These are phyloP conservation scores for Andrena chrysosceles DNA, from an alignment of 2,888 invertebrate species.

Conservation along the genomic window DNA sequence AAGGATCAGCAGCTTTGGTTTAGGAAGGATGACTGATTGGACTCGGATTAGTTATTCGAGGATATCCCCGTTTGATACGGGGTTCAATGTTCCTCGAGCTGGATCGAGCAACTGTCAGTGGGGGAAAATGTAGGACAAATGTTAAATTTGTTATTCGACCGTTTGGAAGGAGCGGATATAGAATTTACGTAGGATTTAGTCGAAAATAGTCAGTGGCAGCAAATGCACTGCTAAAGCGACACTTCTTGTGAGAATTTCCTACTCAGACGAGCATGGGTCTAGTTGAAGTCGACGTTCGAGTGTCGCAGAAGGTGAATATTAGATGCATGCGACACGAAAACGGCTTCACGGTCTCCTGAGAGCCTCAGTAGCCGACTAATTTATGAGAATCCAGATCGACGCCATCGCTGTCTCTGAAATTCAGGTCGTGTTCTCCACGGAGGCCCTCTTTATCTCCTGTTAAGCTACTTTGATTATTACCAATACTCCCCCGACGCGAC, in stretches of 20 bases:
- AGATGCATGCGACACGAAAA: constrained; percentile 12
- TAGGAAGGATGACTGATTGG: too few species aligned
- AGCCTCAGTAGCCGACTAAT: constrained; percentile 50
- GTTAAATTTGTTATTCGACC: too few species aligned
- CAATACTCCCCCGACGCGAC: constrained; percentile 14
- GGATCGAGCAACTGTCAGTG: too few species aligned
- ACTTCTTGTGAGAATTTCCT: not conserved
- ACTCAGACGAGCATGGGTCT: not conserved
- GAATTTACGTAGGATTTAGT: too few species aligned
- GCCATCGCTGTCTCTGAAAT: constrained; percentile 55
- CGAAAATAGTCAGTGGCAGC: not conserved
- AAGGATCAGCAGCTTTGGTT: too few species aligned
- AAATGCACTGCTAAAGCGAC: not conserved
- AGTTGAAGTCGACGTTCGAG: constrained; percentile 40
- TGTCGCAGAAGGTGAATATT: constrained; percentile 32
- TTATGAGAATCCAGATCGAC: constrained; percentile 65
- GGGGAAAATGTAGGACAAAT: too few species aligned
- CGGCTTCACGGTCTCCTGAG: constrained; percentile 30
- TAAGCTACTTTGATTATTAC: constrained; percentile 44
- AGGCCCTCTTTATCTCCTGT: constrained; percentile 17
- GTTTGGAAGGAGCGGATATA: too few species aligned
- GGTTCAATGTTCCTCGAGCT: too few species aligned
- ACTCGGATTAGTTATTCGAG: too few species aligned
- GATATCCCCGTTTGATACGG: too few species aligned
- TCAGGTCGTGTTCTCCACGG: constrained; percentile 57